Percentiles rank a stretch among this genome's conserved stretches.
These are phyloP conservation scores for Psilopsiagon aymara DNA, from an alignment of 2,113 vertebrate genomes.

Conservation along the genomic window DNA sequence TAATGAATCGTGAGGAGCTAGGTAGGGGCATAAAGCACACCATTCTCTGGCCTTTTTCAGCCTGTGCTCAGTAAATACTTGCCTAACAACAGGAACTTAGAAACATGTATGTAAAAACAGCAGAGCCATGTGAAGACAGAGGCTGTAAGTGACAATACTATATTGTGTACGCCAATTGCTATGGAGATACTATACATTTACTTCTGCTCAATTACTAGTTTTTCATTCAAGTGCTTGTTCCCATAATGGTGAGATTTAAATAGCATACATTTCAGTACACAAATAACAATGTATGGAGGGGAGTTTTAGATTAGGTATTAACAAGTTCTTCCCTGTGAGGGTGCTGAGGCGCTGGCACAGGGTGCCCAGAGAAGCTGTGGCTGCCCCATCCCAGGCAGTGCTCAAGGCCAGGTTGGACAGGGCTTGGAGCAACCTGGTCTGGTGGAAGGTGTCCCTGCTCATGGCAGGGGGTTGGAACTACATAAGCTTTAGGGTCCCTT, in stretches of 20 bases:
- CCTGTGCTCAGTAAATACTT: not conserved
- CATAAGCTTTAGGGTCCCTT: not conserved
- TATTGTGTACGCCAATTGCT: not conserved
- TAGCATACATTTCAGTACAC: not conserved
- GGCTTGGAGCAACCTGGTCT: not conserved
- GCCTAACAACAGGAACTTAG: not conserved
- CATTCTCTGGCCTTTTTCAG: not conserved
- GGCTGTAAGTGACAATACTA: not conserved
- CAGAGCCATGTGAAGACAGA: not conserved
- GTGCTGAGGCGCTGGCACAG: not conserved
- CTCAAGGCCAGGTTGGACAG: not conserved
- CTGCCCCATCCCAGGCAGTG: not conserved
- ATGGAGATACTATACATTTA: not conserved
- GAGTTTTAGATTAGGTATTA: not conserved
- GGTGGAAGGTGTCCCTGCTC: not conserved
- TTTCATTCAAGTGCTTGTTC: not conserved
- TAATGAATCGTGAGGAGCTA: not conserved
- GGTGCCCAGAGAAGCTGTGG: not conserved
- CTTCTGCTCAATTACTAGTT: not conserved
- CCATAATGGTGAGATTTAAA: not conserved
- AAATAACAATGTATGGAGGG: not conserved
- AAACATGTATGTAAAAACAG: not conserved
- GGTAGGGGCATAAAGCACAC: accelerated
- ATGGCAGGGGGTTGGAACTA: not conserved
- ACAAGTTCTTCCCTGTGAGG: not conserved